These are phyloP conservation scores for Paramuricea clavata DNA, from an alignment of 92 coral and sea anemone genomes.

Conservation along the genomic window DNA sequence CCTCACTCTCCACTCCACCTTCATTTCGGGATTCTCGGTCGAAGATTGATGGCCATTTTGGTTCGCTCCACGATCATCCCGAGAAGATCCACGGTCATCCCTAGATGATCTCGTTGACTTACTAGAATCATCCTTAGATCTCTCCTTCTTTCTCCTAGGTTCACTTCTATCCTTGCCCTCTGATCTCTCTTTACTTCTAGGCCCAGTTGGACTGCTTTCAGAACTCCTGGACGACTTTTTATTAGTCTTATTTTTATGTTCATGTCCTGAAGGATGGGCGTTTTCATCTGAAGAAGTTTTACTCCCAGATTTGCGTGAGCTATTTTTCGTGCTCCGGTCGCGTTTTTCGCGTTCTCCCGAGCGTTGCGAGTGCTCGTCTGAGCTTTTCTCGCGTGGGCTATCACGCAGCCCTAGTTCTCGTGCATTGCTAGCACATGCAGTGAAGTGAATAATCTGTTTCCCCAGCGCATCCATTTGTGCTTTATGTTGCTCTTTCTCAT, in stretches of 20 bases:
- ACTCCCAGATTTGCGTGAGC: slow-evolving; percentile 24
- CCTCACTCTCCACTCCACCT: slow-evolving; percentile 91
- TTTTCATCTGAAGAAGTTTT: slow-evolving; percentile 44
- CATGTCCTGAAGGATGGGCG: slow-evolving; percentile 43
- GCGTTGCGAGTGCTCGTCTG: slow-evolving; percentile 53
- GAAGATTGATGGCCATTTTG: slow-evolving; percentile 64
- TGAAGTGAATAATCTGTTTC: slow-evolving; percentile 60
- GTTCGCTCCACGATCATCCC: slow-evolving; percentile 36
- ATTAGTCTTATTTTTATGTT: slow-evolving; percentile 23
- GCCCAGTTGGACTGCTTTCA: background rate
- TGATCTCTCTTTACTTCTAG: slow-evolving; percentile 36
- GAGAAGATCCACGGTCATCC: slow-evolving; percentile 67
- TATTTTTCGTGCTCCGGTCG: slow-evolving; percentile 31
- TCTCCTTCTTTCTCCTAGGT: slow-evolving; percentile 41
- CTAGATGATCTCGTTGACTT: slow-evolving; percentile 10
- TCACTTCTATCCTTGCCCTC: slow-evolving; percentile 35
- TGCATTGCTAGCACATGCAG: slow-evolving; percentile 49
- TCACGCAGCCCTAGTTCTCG: slow-evolving; percentile 36
- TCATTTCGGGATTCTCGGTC: slow-evolving; percentile 70
- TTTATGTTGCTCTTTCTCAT: slow-evolving; percentile 61
- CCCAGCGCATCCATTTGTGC: slow-evolving; percentile 60
- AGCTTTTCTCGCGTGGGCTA: slow-evolving; percentile 51
- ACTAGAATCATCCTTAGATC: slow-evolving; percentile 9
- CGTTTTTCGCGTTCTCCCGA: slow-evolving; percentile 42
- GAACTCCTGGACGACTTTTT: slow-evolving; percentile 31